Percentiles rank a stretch among this genome's conserved stretches.
phyloP scores from a whole-genome alignment of 1,140 invertebrate species.

The Pseudobourletiella spinata region DNA sequence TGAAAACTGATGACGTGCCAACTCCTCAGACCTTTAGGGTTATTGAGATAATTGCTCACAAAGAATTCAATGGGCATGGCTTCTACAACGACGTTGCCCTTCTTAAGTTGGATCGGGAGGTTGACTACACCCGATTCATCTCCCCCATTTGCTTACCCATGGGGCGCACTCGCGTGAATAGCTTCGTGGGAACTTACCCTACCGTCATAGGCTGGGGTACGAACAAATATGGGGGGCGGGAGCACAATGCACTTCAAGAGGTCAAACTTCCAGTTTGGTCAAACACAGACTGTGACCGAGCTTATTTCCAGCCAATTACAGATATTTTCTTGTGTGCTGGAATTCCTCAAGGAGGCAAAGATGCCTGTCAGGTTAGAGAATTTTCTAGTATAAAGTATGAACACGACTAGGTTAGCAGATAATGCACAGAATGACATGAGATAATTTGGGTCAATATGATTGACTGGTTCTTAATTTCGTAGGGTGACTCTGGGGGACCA shows the following conservation, averaged over 20 bases:
- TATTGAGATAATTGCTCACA: constrained; percentile 64
- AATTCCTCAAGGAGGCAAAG: constrained; percentile 77
- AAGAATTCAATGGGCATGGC: constrained; percentile 68
- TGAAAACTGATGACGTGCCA: constrained; percentile 68
- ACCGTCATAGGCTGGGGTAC: constrained; percentile 50
- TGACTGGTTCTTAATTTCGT: neutral
- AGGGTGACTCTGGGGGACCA: constrained; percentile 63
- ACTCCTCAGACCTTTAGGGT: constrained; percentile 66
- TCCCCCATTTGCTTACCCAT: constrained; percentile 78
- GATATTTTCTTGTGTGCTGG: constrained; percentile 85
- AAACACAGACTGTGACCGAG: constrained; percentile 78
- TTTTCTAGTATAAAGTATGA: too few species aligned
- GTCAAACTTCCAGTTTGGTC: constrained; percentile 80
- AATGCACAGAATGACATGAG: too few species aligned
- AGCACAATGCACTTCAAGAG: constrained; percentile 71
- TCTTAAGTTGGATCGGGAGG: constrained; percentile 60
- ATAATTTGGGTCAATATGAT: too few species aligned
- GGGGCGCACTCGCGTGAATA: constrained; percentile 46
- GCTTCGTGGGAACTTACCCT: constrained; percentile 60
- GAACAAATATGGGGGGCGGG: constrained; percentile 55
- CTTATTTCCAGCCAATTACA: constrained; percentile 86
- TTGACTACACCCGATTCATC: constrained; percentile 60
- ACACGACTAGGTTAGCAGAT: too few species aligned
- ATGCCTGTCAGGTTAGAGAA: constrained; percentile 78
- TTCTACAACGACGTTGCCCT: constrained; percentile 90